Percentiles rank a stretch among this genome's conserved stretches.
phyloP scores from a whole-genome alignment of 2,888 invertebrate genomes.

The Lamproptera curius region DNA sequence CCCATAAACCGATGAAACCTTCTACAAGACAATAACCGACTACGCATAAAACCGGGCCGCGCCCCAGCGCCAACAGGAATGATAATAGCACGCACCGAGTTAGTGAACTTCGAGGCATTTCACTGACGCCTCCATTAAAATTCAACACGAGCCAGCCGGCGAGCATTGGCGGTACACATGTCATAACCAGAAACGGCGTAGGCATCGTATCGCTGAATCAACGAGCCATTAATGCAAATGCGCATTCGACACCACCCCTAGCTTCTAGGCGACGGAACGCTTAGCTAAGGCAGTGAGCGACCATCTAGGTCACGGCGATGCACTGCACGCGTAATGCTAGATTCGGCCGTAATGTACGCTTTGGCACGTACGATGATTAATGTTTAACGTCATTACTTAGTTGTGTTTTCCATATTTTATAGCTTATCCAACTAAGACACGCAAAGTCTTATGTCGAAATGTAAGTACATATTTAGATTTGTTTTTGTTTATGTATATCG shows the following conservation, averaged over 20 bases:
- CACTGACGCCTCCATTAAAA: conserved; percentile 37
- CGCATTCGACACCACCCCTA: conserved; percentile 40
- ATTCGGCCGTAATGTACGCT: no score
- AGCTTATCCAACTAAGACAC: no score
- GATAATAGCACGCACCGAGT: conserved; percentile 6
- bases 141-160: conserved; percentile 42
- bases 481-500: no score
- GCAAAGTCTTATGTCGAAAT: no score
- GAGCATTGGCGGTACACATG: conserved; percentile 59
- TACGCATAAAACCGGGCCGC: no score
- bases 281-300: conserved; percentile 39
- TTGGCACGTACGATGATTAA: no score
- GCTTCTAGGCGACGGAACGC: conserved; percentile 39
- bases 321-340: conserved; percentile 23
- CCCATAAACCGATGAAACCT: no score
- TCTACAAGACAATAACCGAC: no score
- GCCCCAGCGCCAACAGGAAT: not conserved
- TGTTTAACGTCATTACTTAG: no score
- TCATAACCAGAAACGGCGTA: conserved; percentile 61
- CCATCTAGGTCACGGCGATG: conserved; percentile 52
- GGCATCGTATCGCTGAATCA: conserved; percentile 45
- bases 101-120: conserved; percentile 23
- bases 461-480: no score
- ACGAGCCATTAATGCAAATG: conserved; percentile 66
- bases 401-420: no score